A percentile compares a stretch with the other conserved stretches of the same genome.
Conservation (phyloP, 2,113 vertebrate genomes). For the Nibea albiflora region DNA sequence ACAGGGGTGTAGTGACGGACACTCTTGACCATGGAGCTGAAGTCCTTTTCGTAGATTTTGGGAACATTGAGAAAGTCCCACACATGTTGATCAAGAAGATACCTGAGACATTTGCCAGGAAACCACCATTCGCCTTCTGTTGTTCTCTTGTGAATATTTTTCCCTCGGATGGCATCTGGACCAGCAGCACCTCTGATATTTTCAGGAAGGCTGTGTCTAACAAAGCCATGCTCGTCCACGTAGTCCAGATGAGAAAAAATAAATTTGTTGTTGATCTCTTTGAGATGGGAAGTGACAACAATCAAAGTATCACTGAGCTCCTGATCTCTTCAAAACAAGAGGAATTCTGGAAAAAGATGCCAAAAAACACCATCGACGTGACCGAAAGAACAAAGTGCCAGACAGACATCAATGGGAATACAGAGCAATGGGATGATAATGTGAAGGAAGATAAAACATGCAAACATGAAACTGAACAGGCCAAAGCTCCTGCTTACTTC, state of each 20-base stretch:
- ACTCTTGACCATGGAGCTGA: slow-evolving; percentile 76
- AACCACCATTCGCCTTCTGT: slow-evolving; percentile 87
- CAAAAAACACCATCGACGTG: background rate
- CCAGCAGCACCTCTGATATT: slow-evolving; percentile 78
- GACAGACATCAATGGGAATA: background rate
- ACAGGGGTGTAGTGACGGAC: slow-evolving; percentile 87
- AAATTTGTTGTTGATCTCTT: slow-evolving; percentile 84
- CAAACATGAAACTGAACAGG: slow-evolving; percentile 10
- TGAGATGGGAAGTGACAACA: slow-evolving; percentile 64
- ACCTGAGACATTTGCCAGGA: slow-evolving; percentile 82
- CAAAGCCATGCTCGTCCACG: slow-evolving; percentile 82
- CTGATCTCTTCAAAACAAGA: slow-evolving; percentile 85
- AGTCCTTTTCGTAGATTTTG: slow-evolving; percentile 93
- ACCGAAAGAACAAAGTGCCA: background rate
- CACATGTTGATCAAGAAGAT: slow-evolving; percentile 86
- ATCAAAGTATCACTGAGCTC: slow-evolving; percentile 74
- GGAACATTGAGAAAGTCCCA: slow-evolving; percentile 90
- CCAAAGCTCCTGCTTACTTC: slow-evolving; percentile 15
- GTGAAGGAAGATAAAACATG: background rate
- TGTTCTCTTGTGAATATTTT: slow-evolving; percentile 87
- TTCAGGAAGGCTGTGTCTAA: slow-evolving; percentile 86
- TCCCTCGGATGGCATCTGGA: slow-evolving; percentile 88
- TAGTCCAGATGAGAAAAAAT: slow-evolving; percentile 79
- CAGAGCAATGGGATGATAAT: background rate
- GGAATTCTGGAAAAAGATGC: slow-evolving; percentile 77